Base-by-base conservation (phyloP, 2,797 vertebrate genomes). In the Xerus rutilus region DNA sequence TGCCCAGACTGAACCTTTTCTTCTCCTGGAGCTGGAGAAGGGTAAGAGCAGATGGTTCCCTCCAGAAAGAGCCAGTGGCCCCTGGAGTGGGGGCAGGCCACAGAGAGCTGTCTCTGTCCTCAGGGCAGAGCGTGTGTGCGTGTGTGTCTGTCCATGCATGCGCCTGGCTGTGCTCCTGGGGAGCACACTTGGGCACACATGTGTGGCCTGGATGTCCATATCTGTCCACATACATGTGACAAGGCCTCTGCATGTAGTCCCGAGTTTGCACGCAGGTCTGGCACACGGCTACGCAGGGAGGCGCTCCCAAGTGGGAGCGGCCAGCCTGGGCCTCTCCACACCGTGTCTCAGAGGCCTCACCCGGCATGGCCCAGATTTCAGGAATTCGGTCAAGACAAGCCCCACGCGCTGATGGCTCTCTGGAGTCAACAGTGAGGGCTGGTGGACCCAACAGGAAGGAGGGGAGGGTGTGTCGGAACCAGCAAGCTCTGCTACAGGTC, bases 91-190 rank as follows among this genome's bases (percentile, higher is more conserved):
- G 17, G 17, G 74, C 13, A 52, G 49, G 83, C 8, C 7, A 18
- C 35, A 28, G 39, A 47, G 43, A 28, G 52, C 6, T 0, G 2
- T 21, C 1, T 18, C 39, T 15, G 21, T 23, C 32, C 47, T 17
- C 5, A 28, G 10, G 54, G 30, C 0, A 0, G 30, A 6, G 35
- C 3, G 73, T 18, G 4, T 0, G 0, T 0, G 4, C 9, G 15
- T 4, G 10, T n/a, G 2, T 23, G 57, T n/a, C n/a, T 0, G 3
- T 23, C 15, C 45, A 5, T 47, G 8, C 49, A 11, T 5, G 18
- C 3, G 9, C 23, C 7, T 3, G 2, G 21, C 21, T 62, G 82
- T 7, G 20, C n/a, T 67, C 72, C 65, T 20, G 57, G 59, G 9
- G 17, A 0, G 49, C 49, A 43, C n/a, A 5, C 12, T 9, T 15